phyloP scores from a whole-genome alignment of 2,113 vertebrate species.

The Centropus bengalensis region DNA sequence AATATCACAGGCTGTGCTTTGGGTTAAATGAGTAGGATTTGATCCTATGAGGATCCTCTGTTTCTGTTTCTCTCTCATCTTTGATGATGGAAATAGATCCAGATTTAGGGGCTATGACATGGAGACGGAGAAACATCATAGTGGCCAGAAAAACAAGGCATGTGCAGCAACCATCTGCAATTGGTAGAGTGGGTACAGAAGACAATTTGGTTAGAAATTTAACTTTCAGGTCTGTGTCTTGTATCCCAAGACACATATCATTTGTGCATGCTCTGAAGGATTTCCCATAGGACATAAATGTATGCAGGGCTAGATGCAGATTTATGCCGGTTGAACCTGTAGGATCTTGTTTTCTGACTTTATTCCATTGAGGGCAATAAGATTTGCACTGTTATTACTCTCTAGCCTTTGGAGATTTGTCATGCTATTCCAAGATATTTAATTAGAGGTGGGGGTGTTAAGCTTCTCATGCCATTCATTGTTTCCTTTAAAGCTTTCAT shows the following conservation, averaged over 20 bases:
- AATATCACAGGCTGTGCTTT: neutral
- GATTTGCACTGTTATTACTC: neutral
- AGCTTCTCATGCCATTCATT: neutral
- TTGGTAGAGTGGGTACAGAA: rapidly evolving
- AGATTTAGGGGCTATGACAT: neutral
- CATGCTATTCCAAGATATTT: neutral
- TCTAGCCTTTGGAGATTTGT: neutral
- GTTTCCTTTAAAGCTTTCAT: neutral
- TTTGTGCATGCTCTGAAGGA: neutral
- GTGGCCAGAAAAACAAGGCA: neutral
- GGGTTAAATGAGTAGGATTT: neutral
- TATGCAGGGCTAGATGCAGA: neutral
- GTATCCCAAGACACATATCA: neutral
- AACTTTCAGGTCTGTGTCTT: neutral
- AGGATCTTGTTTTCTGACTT: slow-evolving; percentile 8
- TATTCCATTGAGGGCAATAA: neutral
- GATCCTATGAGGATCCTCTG: neutral
- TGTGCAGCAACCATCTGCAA: neutral
- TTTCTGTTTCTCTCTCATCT: neutral
- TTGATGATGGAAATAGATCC: neutral
- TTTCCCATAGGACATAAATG: neutral
- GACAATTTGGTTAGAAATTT: neutral
- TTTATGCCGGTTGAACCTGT: neutral
- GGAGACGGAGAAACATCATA: neutral
- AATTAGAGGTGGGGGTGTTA: rapidly evolving